Conservation (phyloP, 2,113 vertebrate species). For the Cervus canadensis region DNA sequence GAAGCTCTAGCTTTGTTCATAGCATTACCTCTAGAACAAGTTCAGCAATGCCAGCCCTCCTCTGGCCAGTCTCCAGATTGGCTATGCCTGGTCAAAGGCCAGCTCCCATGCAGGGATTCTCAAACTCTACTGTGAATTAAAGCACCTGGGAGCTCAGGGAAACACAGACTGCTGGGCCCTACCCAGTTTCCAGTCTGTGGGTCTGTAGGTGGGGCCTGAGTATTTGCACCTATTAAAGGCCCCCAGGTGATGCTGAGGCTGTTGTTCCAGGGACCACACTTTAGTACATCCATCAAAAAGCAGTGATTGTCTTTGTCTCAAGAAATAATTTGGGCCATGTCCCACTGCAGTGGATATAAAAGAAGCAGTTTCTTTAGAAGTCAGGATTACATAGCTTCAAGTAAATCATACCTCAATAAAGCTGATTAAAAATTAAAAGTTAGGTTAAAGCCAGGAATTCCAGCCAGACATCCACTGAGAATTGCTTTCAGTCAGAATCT, state of each 20-base stretch:
- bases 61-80: not conserved
- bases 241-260: not conserved
- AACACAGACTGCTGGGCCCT: not conserved
- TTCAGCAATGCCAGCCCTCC: not conserved
- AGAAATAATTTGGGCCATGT: not conserved
- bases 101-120: not conserved
- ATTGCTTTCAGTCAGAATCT: not conserved
- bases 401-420: not conserved
- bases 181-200: not conserved
- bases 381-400: not conserved
- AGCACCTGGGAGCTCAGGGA: not conserved
- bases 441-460: not conserved
- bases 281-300: not conserved
- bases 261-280: not conserved
- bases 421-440: conserved; percentile 1
- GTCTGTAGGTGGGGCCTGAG: not conserved
- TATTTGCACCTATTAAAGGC: not conserved
- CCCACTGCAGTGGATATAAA: not conserved
- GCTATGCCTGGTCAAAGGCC: not conserved
- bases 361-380: not conserved
- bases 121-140: not conserved
- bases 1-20: not conserved
- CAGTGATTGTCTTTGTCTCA: not conserved
- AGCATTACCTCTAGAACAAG: not conserved
- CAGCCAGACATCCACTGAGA: not conserved